Percentiles rank a stretch among this genome's conserved stretches.
These are phyloP conservation scores for Lordiphosa stackelbergi DNA, from an alignment of 1,140 invertebrate species.

Conservation along the genomic window DNA sequence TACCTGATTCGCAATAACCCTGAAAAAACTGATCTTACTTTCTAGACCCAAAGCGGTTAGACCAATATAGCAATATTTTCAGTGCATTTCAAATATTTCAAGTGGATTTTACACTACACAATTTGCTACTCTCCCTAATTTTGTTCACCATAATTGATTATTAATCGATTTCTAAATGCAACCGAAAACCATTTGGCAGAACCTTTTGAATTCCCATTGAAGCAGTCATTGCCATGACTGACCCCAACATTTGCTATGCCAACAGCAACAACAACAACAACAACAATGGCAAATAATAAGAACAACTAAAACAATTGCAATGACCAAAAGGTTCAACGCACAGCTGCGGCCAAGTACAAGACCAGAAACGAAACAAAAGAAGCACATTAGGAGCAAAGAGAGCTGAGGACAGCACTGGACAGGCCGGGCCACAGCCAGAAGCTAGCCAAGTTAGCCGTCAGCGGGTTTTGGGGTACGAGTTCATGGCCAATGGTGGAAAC, in stretches of 20 bases:
- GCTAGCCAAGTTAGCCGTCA: constrained; percentile 27
- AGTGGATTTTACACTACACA: no score
- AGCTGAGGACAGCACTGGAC: constrained; percentile 2
- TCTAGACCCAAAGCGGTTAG: no score
- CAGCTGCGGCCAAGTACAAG: constrained; percentile 54
- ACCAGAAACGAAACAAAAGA: constrained; percentile 58
- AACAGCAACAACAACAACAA: constrained; percentile 51
- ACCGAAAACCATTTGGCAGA: no score
- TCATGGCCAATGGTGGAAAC: constrained; percentile 59
- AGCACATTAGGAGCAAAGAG: constrained; percentile 55
- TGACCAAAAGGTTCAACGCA: constrained; percentile 59
- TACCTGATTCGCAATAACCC: no score
- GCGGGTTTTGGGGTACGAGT: constrained; percentile 15
- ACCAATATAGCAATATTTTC: no score
- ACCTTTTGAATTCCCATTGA: no score
- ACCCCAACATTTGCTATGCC: constrained; percentile 43
- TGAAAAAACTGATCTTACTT: no score
- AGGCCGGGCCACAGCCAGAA: constrained; percentile 2
- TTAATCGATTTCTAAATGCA: no score
- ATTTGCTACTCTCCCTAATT: no score
- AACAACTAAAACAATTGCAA: constrained; percentile 52
- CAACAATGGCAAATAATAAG: constrained; percentile 30
- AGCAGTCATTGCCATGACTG: constrained; percentile 8
- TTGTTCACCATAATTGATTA: no score
- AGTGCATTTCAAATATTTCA: no score